Conservation (phyloP, 2,113 vertebrate species). For the Brienomyrus brachyistius region DNA sequence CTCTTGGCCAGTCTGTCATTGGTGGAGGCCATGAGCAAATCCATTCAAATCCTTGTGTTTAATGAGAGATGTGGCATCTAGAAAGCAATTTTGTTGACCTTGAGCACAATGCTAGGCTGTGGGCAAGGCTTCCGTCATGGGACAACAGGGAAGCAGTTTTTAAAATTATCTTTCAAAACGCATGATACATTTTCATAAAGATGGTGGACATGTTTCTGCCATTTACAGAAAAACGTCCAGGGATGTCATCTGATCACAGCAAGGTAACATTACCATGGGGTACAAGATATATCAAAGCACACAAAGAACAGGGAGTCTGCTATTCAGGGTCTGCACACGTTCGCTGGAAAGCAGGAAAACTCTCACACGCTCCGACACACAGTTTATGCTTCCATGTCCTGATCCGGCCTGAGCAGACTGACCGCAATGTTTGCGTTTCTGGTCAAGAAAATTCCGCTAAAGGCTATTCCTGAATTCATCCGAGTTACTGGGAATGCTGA, state of each 20-base stretch:
- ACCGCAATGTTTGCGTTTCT: no score
- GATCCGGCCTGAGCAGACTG: no score
- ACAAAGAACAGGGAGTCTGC: not conserved
- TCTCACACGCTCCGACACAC: no score
- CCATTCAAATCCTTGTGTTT: constrained; percentile 9
- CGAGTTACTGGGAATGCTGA: no score
- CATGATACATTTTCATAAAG: constrained; percentile 29
- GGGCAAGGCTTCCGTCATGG: not conserved
- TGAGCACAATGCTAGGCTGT: not conserved
- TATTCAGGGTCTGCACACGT: not conserved
- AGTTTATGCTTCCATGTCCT: no score
- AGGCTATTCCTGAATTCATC: no score
- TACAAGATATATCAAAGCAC: not conserved
- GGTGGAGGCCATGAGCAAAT: constrained; percentile 37
- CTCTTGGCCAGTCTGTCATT: constrained; percentile 25
- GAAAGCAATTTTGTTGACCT: constrained; percentile 19
- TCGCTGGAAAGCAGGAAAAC: not conserved
- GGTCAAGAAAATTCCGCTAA: no score
- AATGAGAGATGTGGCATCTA: constrained; percentile 53
- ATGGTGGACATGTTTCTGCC: not conserved
- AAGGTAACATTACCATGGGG: not conserved
- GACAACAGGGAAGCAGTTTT: not conserved
- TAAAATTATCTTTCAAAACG: constrained; percentile 7
- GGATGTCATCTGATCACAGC: not conserved
- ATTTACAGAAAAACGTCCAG: not conserved